Evolutionary conservation across 2,797 vertebrate genomes (phyloP), one percentile per base, ranked within the genome.

Genomic region (Hypotaenidia philippensis): DNA sequence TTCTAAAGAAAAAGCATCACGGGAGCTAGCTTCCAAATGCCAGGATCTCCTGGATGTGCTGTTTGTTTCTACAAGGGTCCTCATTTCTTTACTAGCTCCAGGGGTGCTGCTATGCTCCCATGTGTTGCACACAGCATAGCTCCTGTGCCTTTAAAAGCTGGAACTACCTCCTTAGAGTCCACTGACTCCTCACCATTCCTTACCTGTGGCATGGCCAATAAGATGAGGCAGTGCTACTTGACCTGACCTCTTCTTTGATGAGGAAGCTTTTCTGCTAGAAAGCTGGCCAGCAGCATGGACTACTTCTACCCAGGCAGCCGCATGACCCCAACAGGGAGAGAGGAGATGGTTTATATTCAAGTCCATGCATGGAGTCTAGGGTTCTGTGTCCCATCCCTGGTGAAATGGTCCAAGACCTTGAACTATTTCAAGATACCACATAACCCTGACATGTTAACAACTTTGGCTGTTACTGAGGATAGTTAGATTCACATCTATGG

Each of bases 391-490:
- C 59, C 40, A 74, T 79, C 61, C 63, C 18, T 52, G 59, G 80
- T 3, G 9, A 84, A 85, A 76, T 7, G 34, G 75, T 70, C 69
- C 57, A 68, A 74, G 82, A 86, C 71, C 80, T 59, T 45, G 55
- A 86, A 75, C 85, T 97, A 72, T 92, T 94, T 95, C 78, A 66
- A 74, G 81, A 88, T 90, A 90, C 87, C 92, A 86, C 83, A 77
- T 86, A 88, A 69, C 45, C 38, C 50, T 95, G 70, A 70, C 53
- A 83, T 93, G 82, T 89, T 95, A 94, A 90, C 77, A 91, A 77
- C 64, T 75, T 75, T 16, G 66, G 79, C 78, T 91, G 79, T 96
- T 94, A 90, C 56, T 76, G 82, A 90, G 44, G 55, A 92, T 79
- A 70, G 81, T 75, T 93, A 89, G 80, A 89, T 79, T 96, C 90